A percentile compares a stretch with the other conserved stretches of the same genome.
These are phyloP conservation scores for Rhea americana DNA, from an alignment of 2,113 vertebrate genomes.

Conservation along the genomic window DNA sequence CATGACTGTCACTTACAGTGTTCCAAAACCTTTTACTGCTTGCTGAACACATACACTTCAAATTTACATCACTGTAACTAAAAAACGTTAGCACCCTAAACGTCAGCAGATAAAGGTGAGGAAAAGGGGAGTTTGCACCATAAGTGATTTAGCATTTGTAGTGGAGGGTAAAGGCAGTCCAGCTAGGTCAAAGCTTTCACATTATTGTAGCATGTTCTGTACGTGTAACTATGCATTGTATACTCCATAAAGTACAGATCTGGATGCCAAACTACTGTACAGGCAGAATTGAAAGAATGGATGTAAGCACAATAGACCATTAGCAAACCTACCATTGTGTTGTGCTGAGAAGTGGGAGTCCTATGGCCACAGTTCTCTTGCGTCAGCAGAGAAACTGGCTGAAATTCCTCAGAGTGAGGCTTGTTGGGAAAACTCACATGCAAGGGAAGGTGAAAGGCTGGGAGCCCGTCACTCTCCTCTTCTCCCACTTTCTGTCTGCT, in stretches of 20 bases:
- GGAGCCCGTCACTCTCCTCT: slow-evolving; percentile 93
- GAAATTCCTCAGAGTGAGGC: slow-evolving; percentile 89
- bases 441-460: slow-evolving; percentile 98
- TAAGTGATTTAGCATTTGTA: neutral
- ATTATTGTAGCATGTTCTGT: slow-evolving; percentile 24
- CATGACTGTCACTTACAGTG: slow-evolving; percentile 29
- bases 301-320: slow-evolving; percentile 67
- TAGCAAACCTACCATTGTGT: slow-evolving; percentile 83
- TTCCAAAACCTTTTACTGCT: slow-evolving; percentile 42
- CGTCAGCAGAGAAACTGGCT: slow-evolving; percentile 84
- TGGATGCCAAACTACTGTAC: slow-evolving; percentile 51
- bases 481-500: slow-evolving; percentile 99
- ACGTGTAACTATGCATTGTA: slow-evolving; percentile 11
- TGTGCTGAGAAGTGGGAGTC: slow-evolving; percentile 90
- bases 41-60: slow-evolving; percentile 22
- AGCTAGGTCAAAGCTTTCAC: slow-evolving; percentile 48
- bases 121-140: neutral
- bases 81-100: slow-evolving; percentile 7
- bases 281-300: slow-evolving; percentile 55
- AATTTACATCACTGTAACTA: neutral
- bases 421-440: slow-evolving; percentile 95
- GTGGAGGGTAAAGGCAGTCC: neutral
- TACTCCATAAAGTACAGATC: slow-evolving; percentile 29
- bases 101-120: slow-evolving; percentile 40
- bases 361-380: slow-evolving; percentile 86